Evolutionary conservation across 2,797 vertebrate genomes (phyloP), one percentile per base, ranked within the genome.

Genomic region (Podarcis siculus): DNA sequence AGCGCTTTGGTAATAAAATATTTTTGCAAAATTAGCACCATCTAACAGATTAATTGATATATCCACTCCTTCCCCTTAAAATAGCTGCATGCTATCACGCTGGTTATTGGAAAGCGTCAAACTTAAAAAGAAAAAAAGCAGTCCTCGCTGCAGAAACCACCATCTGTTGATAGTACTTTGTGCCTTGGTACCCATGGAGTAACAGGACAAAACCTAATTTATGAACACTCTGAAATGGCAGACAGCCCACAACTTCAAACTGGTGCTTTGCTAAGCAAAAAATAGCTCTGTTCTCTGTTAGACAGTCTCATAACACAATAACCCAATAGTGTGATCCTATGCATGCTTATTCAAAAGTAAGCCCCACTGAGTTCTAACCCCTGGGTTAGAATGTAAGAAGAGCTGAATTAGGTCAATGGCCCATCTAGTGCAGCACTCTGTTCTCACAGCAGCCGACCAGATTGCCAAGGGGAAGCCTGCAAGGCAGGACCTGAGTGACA

Each of bases 151-250:
- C 49, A 69, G 75, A 64, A 45, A 35, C 35, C 45, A 72, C 35
- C 27, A 71, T 86, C 77, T 73, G 25, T 61, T 87, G 67, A 37
- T 27, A 81, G 35, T 19, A 73, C 30, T 10, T 64, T 23, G 10
- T 42, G 8, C 35, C 27, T 27, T 17, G 13, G 49, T 81, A 61
- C 17, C 19, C 9, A 73, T 19, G 64, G 13, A 80, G 25, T 37
- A 86, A 37, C 66, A 80, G 32, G 79, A 80, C 45, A 87, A 79
- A 73, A 42, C 17, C 49, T 42, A 81, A 37, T 45, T 81, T 73
- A 39, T 73, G 17, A 81, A 75, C 30, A 39, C 32, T 61, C 32
- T 73, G 49, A 4, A 87, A 61, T 81, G 49, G 23, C 32, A 72
- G 72, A 73, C 17, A 81, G 78, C 10, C 49, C 67, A 45, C 42